These are phyloP conservation scores for Lepidocyrtinus sp. DNA, from an alignment of 2,888 invertebrate genomes.

Conservation along the genomic window DNA sequence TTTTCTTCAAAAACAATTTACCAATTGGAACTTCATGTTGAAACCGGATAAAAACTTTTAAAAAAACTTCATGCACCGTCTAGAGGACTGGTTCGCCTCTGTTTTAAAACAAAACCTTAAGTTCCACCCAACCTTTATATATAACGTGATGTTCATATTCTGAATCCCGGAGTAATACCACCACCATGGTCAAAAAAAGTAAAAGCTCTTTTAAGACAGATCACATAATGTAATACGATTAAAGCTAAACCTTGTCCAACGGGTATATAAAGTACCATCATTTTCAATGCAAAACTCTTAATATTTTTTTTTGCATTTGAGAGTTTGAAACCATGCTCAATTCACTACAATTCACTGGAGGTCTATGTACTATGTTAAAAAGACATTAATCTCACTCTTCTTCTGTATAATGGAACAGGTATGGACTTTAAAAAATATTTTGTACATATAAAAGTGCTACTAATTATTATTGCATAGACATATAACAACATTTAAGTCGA, in stretches of 20 bases:
- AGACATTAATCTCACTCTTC: neutral
- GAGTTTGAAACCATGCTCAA: neutral
- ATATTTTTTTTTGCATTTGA: conserved; percentile 5
- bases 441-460: conserved; percentile 20
- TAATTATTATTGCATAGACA: conserved; percentile 43
- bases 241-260: conserved; percentile 26
- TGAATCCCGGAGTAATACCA: conserved; percentile 2
- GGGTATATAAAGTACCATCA: neutral
- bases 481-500: neutral
- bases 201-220: conserved; percentile 12
- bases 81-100: conserved; percentile 19
- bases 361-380: conserved; percentile 50
- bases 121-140: conserved; percentile 68
- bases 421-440: conserved; percentile 19
- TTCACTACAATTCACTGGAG: conserved; percentile 33
- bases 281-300: neutral
- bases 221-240: conserved; percentile 28
- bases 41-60: conserved; percentile 20
- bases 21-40: conserved; percentile 61
- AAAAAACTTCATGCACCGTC: conserved; percentile 11
- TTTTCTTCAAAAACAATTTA: too few species aligned
- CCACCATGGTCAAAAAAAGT: neutral
- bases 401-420: conserved; percentile 26
- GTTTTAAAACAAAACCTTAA: conserved; percentile 66
- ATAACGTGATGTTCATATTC: conserved; percentile 49